A percentile compares a stretch with the other conserved stretches of the same genome.
phyloP scores from a whole-genome alignment of 2,888 invertebrate species.

The Drosophila diplacantha region DNA sequence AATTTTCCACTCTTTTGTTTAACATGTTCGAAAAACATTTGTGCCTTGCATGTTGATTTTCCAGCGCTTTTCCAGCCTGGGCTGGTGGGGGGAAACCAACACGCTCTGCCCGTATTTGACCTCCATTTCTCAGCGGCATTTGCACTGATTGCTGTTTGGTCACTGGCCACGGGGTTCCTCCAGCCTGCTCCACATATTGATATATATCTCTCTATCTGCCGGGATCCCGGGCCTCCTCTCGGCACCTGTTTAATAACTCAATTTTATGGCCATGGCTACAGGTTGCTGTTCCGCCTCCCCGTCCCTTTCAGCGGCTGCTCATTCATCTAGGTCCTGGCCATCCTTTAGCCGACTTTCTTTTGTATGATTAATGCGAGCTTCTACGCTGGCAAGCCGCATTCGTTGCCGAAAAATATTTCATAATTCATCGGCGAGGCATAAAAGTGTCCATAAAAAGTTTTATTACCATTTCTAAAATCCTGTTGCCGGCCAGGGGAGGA shows the following conservation, averaged over 20 bases:
- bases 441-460: conserved; percentile 65
- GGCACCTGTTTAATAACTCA: conserved; percentile 63
- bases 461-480: conserved; percentile 63
- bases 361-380: conserved; percentile 59
- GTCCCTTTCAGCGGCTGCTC: conserved; percentile 37
- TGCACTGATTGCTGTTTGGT: conserved; percentile 54
- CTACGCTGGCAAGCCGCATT: conserved; percentile 25
- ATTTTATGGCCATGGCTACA: conserved; percentile 58
- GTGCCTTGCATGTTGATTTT: conserved; percentile 49
- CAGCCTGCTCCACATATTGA: conserved; percentile 12
- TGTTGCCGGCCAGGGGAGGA: conserved; percentile 11
- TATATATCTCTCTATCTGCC: conserved; percentile 1
- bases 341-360: conserved; percentile 53
- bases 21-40: conserved; percentile 47
- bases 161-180: conserved; percentile 26
- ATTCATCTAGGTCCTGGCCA: conserved; percentile 48
- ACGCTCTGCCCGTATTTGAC: conserved; percentile 46
- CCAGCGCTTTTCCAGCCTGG: conserved; percentile 27
- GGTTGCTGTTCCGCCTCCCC: conserved; percentile 20
- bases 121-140: conserved; percentile 50
- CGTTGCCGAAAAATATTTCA: conserved; percentile 59
- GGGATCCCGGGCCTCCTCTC: conserved; percentile 11
- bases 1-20: conserved; percentile 50
- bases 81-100: conserved; percentile 21
- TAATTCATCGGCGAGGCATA: conserved; percentile 60